A percentile compares a stretch with the other conserved stretches of the same genome.
Conservation (phyloP, 2,888 invertebrate species). For the Omphaloscelis lunosa region DNA sequence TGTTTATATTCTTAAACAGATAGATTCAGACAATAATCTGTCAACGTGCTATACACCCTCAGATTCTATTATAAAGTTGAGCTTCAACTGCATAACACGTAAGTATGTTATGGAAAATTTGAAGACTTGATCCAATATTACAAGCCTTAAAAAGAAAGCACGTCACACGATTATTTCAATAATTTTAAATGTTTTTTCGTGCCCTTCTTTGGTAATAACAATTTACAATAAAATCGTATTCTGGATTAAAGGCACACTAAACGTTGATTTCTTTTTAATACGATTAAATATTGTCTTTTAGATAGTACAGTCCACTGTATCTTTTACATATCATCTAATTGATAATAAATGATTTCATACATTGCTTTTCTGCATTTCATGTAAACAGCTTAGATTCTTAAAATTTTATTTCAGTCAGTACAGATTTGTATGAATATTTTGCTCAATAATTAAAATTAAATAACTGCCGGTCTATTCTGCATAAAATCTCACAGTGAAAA, state of each 20-base stretch:
- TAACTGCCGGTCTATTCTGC: not conserved
- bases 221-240: constrained; percentile 15
- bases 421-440: not conserved
- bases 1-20: not conserved
- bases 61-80: not conserved
- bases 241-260: not conserved
- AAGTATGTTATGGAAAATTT: not conserved
- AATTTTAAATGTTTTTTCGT: not conserved
- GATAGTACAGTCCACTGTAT: not conserved
- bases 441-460: too few species aligned
- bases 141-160: not conserved
- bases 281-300: constrained; percentile 7
- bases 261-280: constrained; percentile 5
- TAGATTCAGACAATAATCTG: constrained; percentile 4
- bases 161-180: constrained; percentile 1
- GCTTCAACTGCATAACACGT: not conserved
- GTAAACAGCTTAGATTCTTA: not conserved
- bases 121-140: not conserved
- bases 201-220: constrained; percentile 20
- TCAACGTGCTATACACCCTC: not conserved
- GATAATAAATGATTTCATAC: not conserved
- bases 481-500: not conserved
- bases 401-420: not conserved
- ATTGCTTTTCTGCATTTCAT: too few species aligned
- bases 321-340: not conserved